These are phyloP conservation scores for Serrognathus titanus DNA, from an alignment of 2,888 invertebrate species.

Conservation along the genomic window DNA sequence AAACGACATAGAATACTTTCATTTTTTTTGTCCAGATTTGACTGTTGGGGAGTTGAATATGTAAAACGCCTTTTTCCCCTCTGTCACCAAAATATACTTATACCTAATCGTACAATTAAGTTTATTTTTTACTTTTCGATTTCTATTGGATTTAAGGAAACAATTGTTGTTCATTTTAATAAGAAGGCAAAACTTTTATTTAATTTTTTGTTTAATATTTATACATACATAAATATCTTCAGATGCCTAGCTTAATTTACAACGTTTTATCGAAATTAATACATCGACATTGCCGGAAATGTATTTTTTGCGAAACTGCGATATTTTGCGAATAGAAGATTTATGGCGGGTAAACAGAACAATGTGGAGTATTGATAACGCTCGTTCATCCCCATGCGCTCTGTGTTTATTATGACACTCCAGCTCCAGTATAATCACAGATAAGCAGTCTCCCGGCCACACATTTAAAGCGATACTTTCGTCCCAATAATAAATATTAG, in stretches of 20 bases:
- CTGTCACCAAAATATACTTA: not conserved
- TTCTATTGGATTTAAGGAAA: no score
- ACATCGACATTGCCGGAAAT: not conserved
- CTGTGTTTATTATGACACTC: not conserved
- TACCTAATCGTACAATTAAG: no score
- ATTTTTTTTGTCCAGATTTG: no score
- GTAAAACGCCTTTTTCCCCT: slow-evolving; percentile 1
- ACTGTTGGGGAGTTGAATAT: no score
- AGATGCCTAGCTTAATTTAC: no score
- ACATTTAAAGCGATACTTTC: slow-evolving; percentile 21
- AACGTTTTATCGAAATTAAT: not conserved
- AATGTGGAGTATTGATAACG: slow-evolving; percentile 24
- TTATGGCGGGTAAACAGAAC: slow-evolving; percentile 24
- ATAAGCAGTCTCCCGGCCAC: slow-evolving; percentile 18
- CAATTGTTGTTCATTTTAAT: no score
- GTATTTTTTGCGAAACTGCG: not conserved
- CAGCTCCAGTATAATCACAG: slow-evolving; percentile 7
- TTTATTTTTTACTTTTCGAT: no score
- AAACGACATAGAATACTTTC: no score
- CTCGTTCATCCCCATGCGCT: not conserved
- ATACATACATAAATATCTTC: no score
- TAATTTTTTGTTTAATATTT: no score
- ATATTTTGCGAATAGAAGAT: slow-evolving; percentile 17
- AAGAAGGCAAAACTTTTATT: no score
- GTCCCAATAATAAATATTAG: slow-evolving; percentile 24